These are phyloP conservation scores for Agrochola lychnidis DNA, from an alignment of 2,888 invertebrate species.

Conservation along the genomic window DNA sequence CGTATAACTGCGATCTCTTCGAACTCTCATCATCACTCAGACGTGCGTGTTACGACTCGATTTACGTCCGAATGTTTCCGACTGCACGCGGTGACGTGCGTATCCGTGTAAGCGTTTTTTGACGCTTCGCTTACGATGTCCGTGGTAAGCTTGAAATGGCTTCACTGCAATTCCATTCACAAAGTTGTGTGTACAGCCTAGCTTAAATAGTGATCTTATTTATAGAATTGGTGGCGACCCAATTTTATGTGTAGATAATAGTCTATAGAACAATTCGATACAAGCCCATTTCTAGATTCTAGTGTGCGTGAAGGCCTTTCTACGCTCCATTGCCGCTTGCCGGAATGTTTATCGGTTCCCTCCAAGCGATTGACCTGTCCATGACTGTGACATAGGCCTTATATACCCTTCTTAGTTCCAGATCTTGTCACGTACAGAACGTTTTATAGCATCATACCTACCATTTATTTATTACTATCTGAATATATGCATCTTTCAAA, in stretches of 20 bases:
- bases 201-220: neutral
- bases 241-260: neutral
- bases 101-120: slow-evolving; percentile 14
- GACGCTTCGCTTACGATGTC: neutral
- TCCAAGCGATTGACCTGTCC: slow-evolving; percentile 27
- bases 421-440: slow-evolving; percentile 8
- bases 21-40: slow-evolving; percentile 2
- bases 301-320: slow-evolving; percentile 22
- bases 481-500: neutral
- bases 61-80: slow-evolving; percentile 21
- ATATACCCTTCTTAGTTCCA: neutral
- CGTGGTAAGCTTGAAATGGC: neutral
- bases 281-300: slow-evolving; percentile 18
- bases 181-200: too few species aligned
- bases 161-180: neutral
- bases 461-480: neutral
- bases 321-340: slow-evolving; percentile 6
- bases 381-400: slow-evolving; percentile 14
- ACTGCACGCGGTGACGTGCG: slow-evolving; percentile 14
- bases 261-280: neutral
- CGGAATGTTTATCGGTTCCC: slow-evolving; percentile 39
- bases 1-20: neutral
- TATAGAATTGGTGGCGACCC: too few species aligned
- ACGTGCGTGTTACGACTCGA: slow-evolving; percentile 8
- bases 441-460: too few species aligned